Evolutionary conservation across 1,140 invertebrate species (phyloP).

Genomic region (Ooceraea biroi): DNA sequence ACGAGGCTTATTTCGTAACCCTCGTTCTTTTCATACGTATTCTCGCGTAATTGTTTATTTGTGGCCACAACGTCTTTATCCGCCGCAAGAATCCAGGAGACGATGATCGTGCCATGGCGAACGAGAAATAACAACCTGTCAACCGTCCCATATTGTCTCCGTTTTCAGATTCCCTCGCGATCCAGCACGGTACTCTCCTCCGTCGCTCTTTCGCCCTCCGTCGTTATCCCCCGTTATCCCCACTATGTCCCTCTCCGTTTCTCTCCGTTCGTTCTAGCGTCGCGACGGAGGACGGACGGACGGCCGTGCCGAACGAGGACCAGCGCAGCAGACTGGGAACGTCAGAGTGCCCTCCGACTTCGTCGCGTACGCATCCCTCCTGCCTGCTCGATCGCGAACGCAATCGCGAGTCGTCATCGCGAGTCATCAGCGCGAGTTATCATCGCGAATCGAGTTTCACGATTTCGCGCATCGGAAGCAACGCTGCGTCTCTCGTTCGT

Average conservation of each 20-base stretch:
- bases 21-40: no score
- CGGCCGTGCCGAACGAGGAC: constrained; percentile 63
- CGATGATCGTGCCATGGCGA: constrained; percentile 1
- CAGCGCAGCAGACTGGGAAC: constrained; percentile 73
- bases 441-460: constrained; percentile 18
- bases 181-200: constrained; percentile 21
- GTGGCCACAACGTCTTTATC: constrained; percentile 4
- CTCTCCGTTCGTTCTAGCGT: constrained; percentile 46
- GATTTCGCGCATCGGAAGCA: not conserved
- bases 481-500: not conserved
- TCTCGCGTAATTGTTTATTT: no score
- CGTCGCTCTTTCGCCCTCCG: constrained; percentile 25
- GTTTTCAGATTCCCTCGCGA: constrained; percentile 42
- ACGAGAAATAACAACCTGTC: not conserved
- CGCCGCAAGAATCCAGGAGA: not conserved
- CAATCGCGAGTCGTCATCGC: constrained; percentile 19
- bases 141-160: constrained; percentile 20
- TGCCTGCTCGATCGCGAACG: constrained; percentile 20
- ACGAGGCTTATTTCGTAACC: no score
- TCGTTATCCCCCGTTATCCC: constrained; percentile 38
- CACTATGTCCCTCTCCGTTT: constrained; percentile 14
- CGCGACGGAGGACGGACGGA: constrained; percentile 62
- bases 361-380: constrained; percentile 74
- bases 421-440: constrained; percentile 2
- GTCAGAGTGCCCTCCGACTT: constrained; percentile 83